These are phyloP conservation scores for Orchesella flavescens DNA, from an alignment of 2,888 invertebrate genomes.

Conservation along the genomic window DNA sequence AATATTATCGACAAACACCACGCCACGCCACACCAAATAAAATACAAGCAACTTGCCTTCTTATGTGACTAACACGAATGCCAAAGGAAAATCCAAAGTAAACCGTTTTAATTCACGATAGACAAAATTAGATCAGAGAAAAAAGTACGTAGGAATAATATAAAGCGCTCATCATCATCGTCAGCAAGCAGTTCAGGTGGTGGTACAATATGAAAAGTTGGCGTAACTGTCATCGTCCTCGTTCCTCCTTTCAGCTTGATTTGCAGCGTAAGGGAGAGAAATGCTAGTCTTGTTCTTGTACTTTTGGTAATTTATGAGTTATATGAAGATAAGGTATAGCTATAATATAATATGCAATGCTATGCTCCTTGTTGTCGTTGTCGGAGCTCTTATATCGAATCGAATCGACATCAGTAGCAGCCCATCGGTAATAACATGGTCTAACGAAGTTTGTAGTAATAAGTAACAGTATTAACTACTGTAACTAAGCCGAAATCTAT, in stretches of 20 bases:
- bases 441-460: constrained; percentile 7
- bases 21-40: neutral
- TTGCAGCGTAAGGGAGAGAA: neutral
- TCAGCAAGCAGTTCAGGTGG: neutral
- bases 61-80: neutral
- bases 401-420: neutral
- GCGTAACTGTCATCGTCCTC: neutral
- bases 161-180: neutral
- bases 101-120: neutral
- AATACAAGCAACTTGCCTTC: no score
- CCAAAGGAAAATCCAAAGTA: neutral
- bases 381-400: neutral
- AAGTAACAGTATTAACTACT: neutral
- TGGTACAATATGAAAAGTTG: no score
- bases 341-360: neutral
- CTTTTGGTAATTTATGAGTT: constrained; percentile 14
- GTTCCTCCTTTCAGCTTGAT: neutral
- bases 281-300: neutral
- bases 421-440: neutral
- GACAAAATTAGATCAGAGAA: neutral
- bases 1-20: constrained; percentile 40
- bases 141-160: neutral
- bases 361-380: neutral
- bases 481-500: neutral
- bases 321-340: neutral